Evolutionary conservation across 2,888 invertebrate species (phyloP), one percentile per base, ranked within the genome.

Genomic region (Tetragnatha montana): DNA sequence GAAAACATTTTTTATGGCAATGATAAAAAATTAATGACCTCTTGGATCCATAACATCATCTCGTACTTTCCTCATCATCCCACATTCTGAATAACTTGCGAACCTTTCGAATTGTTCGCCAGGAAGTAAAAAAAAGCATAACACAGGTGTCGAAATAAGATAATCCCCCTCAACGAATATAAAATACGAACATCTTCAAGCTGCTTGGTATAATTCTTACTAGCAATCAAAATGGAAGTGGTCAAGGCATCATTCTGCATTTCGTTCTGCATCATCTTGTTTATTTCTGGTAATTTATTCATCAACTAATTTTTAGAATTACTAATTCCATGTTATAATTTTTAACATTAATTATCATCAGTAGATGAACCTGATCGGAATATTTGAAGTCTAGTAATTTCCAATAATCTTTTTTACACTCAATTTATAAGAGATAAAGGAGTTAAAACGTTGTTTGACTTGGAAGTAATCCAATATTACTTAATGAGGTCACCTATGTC

Each of bases 131-230:
- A 60, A 80, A n/a, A 49, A 21, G 8, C 12, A 76, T n/a, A 76
- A 76, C 76, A 76, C 76, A 76, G 76, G 76, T 76, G 76, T 19
- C 50, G 14, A n/a, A 76, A 76, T 76, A 76, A 76, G 76, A 76
- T 76, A 76, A 75, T 50, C 50, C 19, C n/a, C 8, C 12, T n/a
- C n/a, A 21, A 76, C 17, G 19, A 50, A 50, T 76, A 76, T 76
- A 76, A 76, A 50, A 76, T 50, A 8, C 76, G 76, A 50, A n/a
- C 6, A 47, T 19, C 12, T 35, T 50, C 17, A 47, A n/a, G 19
- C 19, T 76, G 8, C 60, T 60, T 60, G 60, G 12, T 60, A 17
- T 10, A 60, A 60, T 8, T 60, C 60, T 17, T 60, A 4, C 60
- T 60, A 60, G 4, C 60, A 10, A 12, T 60, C 60, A 17, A 17